Evolutionary conservation across 2,113 vertebrate species (phyloP).

Genomic region (Etheostoma cragini): DNA sequence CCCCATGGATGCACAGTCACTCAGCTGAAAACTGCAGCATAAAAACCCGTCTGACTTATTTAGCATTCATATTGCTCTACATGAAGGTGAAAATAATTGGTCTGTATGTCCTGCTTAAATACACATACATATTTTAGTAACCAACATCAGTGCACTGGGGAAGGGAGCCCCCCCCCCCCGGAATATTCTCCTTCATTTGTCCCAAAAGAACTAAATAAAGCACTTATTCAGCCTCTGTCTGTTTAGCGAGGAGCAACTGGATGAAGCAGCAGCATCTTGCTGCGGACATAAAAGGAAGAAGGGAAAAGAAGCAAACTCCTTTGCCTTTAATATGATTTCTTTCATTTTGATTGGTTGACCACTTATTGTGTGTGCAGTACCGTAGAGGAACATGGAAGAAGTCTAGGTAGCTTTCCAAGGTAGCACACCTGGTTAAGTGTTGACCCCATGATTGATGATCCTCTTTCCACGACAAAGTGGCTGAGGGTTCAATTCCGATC

Average conservation of each 20-base stretch:
- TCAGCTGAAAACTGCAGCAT: background rate
- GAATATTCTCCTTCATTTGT: constrained; percentile 8
- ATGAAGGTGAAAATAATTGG: background rate
- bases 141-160: background rate
- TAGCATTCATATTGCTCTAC: background rate
- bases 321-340: constrained; percentile 28
- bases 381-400: background rate
- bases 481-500: too few relatives aligned
- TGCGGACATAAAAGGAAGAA: constrained; percentile 4
- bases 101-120: constrained; percentile 5
- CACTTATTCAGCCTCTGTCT: background rate
- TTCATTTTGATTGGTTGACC: constrained; percentile 37
- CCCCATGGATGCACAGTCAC: background rate
- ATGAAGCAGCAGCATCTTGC: constrained; percentile 26
- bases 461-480: too few relatives aligned
- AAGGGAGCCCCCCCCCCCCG: background rate
- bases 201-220: constrained; percentile 1
- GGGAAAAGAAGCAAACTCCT: background rate
- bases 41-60: background rate
- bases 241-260: constrained; percentile 9
- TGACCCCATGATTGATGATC: too few relatives aligned
- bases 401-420: too few relatives aligned
- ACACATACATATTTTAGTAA: constrained; percentile 24
- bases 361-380: constrained; percentile 12
- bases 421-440: too few relatives aligned